These are phyloP conservation scores for Metallyticus violacea DNA, from an alignment of 2,888 invertebrate species.

Conservation along the genomic window DNA sequence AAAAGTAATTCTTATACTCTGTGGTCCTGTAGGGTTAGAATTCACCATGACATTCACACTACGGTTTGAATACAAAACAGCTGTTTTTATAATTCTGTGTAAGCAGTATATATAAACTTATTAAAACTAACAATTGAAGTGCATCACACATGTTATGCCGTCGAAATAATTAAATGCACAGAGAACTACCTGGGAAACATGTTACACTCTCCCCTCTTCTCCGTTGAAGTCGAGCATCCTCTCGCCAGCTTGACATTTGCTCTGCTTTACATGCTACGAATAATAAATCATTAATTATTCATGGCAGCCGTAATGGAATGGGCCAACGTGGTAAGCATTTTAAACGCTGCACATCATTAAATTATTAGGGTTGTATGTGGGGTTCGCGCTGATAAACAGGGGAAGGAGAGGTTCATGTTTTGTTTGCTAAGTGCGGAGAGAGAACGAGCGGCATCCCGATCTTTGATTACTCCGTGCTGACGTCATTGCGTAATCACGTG, in stretches of 20 bases:
- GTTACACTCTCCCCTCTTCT: neutral
- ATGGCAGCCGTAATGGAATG: neutral
- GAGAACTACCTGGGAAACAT: neutral
- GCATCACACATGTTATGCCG: neutral
- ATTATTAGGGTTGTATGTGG: neutral
- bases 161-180: neutral
- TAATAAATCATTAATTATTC: neutral
- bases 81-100: neutral
- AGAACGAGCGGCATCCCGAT: neutral
- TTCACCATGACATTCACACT: neutral
- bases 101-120: neutral
- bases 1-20: too few relatives aligned
- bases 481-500: neutral
- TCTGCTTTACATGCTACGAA: neutral
- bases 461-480: neutral
- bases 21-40: neutral
- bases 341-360: neutral
- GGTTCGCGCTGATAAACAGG: neutral
- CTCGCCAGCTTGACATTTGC: neutral
- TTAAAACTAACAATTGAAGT: neutral
- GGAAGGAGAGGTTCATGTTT: neutral
- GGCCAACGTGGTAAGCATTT: neutral
- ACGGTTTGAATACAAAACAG: neutral
- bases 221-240: neutral
- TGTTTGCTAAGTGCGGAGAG: neutral